Percentiles rank a stretch among this genome's conserved stretches.
These are phyloP conservation scores for Megalopta genalis DNA, from an alignment of 1,140 invertebrate species.

Conservation along the genomic window DNA sequence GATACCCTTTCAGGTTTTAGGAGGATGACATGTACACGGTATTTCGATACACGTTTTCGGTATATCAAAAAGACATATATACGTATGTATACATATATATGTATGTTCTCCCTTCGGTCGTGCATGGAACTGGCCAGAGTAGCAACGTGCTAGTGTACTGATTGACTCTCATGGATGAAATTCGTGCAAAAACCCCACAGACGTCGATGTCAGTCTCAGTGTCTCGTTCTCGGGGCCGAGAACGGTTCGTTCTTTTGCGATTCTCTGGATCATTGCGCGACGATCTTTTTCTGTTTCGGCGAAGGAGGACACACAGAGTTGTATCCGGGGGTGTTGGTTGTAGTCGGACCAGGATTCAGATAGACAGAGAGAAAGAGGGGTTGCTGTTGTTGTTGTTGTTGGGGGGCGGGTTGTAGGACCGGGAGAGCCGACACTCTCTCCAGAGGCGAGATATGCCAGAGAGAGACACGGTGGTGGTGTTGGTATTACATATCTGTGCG, in stretches of 20 bases:
- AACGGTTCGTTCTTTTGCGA: slow-evolving; percentile 17
- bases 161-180: slow-evolving; percentile 17
- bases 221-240: slow-evolving; percentile 29
- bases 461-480: slow-evolving; percentile 52
- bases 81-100: too few species aligned
- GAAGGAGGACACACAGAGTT: too few species aligned
- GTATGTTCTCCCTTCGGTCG: background rate
- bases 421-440: slow-evolving; percentile 24
- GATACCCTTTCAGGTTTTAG: too few species aligned
- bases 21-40: too few species aligned
- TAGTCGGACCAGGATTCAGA: too few species aligned
- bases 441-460: slow-evolving; percentile 54
- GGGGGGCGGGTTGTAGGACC: too few species aligned
- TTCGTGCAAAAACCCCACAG: slow-evolving; percentile 45
- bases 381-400: too few species aligned
- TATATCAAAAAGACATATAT: too few species aligned
- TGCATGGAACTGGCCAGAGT: slow-evolving; percentile 24
- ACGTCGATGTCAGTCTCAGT: slow-evolving; percentile 54
- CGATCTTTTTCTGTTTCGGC: background rate
- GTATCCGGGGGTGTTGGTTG: too few species aligned
- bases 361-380: too few species aligned
- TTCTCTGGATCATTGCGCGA: background rate
- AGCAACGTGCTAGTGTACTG: slow-evolving; percentile 14
- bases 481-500: slow-evolving; percentile 43
- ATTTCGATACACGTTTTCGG: too few species aligned